Evolutionary conservation across 2,113 vertebrate species (phyloP), one percentile per base, ranked within the genome.

Genomic region (Mastomys coucha): DNA sequence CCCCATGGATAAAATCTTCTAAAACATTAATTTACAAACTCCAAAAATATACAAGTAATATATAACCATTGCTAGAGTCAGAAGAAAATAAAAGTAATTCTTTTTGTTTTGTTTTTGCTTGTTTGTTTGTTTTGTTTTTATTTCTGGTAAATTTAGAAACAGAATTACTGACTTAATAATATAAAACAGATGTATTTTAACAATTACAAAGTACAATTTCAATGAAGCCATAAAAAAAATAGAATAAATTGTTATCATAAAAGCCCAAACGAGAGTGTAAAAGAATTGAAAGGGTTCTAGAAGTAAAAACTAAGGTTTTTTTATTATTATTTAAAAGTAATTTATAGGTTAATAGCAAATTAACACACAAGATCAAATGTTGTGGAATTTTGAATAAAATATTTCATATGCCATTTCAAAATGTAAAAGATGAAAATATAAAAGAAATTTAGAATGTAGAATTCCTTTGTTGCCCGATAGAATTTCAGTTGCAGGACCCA

Each of bases 271-370:
- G 14, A 56, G 53, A 56, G 81, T 94, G 53, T 58, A 78, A 95
- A 95, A 70, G 70, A 91, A 70, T 24, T 63, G 76, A 76, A 49
- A 69, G 60, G 49, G 14, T 58, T 76, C 82, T 72, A 93, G 11
- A 14, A 93, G 89, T 84, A 33, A 75, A 91, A 87, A 93, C 77
- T 76, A 33, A 88, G 26, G 8, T 36, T 56, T 90, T 91, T 19
- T 91, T 89, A 20, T 60, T 81, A 56, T 5, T 36, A 88, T 94
- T 95, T 90, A 84, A 87, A 51, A 75, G 63, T 56, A 56, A 56
- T 11, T 45, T 42, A 65, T 73, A 5, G 13, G 51, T 89, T 91
- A 76, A 70, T 39, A 67, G 45, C 56, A 91, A n/a, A 85, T 86
- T 95, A 53, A 13, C 51, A 82, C n/a, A 65, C 26, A 39, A 28